Base-by-base conservation (phyloP, 2,888 invertebrate genomes). In the Monopis laevigella region DNA sequence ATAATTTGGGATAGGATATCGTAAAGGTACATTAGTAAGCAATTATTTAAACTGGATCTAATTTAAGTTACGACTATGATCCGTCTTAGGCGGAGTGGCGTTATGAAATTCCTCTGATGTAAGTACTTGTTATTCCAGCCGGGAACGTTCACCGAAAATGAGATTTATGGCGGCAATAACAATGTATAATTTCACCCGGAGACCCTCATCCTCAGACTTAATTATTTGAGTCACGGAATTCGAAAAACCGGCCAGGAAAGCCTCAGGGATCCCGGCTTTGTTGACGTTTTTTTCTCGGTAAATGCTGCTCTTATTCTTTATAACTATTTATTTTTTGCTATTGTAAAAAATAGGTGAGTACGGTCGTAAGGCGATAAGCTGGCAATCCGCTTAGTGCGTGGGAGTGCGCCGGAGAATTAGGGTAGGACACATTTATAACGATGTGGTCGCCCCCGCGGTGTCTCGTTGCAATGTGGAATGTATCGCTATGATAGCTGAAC, bases 151-250 rank as follows among this genome's bases (percentile, higher is more conserved):
- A 61, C 63, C 60, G 56, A 74, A 73, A 72, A 71, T 71, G 59
- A 67, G 69, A 73, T 74, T 77, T 75, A 77, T 74, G 65, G 67
- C 62, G 62, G 67, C 62, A 68, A 71, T 70, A 73, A 73, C 72
- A 72, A 74, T 72, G 72, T 71, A 73, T 71, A 77, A 75, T 74
- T 75, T 73, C 53, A 65, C 60, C 62, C 61, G 52, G 55, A 65
- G 61, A 69, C 67, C 72, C 65, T 63, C 64, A 65, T 65, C 61
- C 62, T 58, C 57, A 55, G 59, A 66, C 68, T 73, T 80, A 75
- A 77, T 78, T 78, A 80, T 80, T 74, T 72, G 69, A 73, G 77
- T 78, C 77, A 78, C 77, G 78, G 67, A 75, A 74, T 73, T 66
- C 72, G 62, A 70, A 70, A 71, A 65, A 67, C 65, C 62, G 61